Base-by-base conservation (phyloP, 1,140 invertebrate genomes). In the Leptinotarsa lineolata region DNA sequence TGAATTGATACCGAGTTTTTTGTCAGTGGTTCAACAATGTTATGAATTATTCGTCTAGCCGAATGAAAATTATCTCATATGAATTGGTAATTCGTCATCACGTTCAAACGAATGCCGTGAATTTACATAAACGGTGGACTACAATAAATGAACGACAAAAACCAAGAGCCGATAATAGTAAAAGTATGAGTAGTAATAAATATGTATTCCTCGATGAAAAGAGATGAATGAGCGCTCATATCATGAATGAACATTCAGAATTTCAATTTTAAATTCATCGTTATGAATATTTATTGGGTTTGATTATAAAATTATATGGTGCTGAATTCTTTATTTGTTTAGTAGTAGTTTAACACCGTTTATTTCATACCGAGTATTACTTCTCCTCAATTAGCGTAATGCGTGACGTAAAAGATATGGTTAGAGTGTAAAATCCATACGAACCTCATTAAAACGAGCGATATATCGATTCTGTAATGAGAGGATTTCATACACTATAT, bases 241-340 rank as follows among this genome's bases (percentile, higher is more conserved):
- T 63, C 61, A 63, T 63, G 61, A 63, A 63, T 63, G 61, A 63
- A 63, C 61, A 63, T 63, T 63, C 61, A 22, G 61, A 63, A 63
- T 63, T 63, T 63, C 61, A 63, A 63, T 63, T 63, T 63, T 30
- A 63, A 63, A 63, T 63, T 63, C 61, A 63, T 63, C 61, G 20
- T 21, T 22, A 63, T 63, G 61, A 63, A 63, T 63, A 63, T 63
- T 63, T 63, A 63, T 63, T 63, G 61, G 61, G 61, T 63, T 22
- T 63, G 20, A 63, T 63, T 63, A 63, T 24, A 63, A 63, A 63
- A 63, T 63, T 63, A 63, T 30, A 63, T 22, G 61, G 20, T 63
- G 24, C 24, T 21, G 61, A 63, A 30, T 30, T 63, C 24, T 63
- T 63, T 24, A 63, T 63, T 63, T 63, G 61, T 63, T 63, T 63